Evolutionary conservation across 2,888 invertebrate genomes (phyloP).

Genomic region (Drosophila neutralis): DNA sequence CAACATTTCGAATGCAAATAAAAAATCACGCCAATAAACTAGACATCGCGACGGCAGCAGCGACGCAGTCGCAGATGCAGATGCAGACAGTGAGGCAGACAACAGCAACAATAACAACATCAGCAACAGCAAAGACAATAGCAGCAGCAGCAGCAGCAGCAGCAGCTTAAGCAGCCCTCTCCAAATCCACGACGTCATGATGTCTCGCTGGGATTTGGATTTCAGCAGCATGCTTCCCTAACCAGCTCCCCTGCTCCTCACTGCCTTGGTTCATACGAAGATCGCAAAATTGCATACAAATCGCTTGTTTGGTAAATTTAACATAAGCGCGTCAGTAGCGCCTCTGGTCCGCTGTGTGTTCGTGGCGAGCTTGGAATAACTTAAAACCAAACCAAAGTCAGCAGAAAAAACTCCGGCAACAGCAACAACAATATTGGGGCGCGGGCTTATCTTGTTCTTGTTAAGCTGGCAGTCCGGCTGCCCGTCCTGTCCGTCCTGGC

Average conservation of each 20-base stretch:
- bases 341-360: constrained; percentile 65
- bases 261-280: constrained; percentile 12
- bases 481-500: constrained; percentile 5
- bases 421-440: constrained; percentile 31
- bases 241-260: neutral
- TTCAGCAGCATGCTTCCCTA: constrained; percentile 47
- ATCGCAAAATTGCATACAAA: constrained; percentile 81
- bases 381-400: constrained; percentile 55
- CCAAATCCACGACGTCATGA: constrained; percentile 79
- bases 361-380: constrained; percentile 74
- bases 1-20: constrained; percentile 81
- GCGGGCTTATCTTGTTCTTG: constrained; percentile 71
- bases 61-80: constrained; percentile 23
- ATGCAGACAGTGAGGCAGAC: constrained; percentile 40
- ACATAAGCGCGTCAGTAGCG: constrained; percentile 80
- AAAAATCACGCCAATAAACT: constrained; percentile 84
- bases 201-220: constrained; percentile 82
- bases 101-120: constrained; percentile 46
- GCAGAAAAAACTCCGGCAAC: constrained; percentile 18
- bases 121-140: constrained; percentile 54
- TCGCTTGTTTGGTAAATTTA: constrained; percentile 82
- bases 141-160: constrained; percentile 37
- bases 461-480: constrained; percentile 49
- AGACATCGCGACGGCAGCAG: constrained; percentile 78
- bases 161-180: constrained; percentile 26